A percentile compares a stretch with the other conserved stretches of the same genome.
These are phyloP conservation scores for Drosophila ananassae DNA, from an alignment of 1,140 invertebrate species.

Conservation along the genomic window DNA sequence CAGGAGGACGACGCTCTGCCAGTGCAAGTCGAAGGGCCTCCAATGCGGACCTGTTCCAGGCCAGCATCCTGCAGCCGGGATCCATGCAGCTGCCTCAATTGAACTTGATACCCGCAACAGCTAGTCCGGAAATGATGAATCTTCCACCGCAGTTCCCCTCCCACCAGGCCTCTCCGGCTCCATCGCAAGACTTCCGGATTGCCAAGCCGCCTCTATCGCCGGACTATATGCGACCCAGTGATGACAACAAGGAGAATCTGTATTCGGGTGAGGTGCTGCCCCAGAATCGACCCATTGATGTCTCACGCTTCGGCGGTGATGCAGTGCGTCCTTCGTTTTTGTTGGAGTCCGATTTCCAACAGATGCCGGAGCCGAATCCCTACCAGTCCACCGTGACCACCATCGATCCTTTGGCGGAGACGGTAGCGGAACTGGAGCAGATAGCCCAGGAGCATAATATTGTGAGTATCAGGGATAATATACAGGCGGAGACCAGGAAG, in stretches of 20 bases:
- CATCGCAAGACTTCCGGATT: conserved; percentile 63
- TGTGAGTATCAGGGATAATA: conserved; percentile 71
- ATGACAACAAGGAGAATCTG: conserved; percentile 57
- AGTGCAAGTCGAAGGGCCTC: conserved; percentile 75
- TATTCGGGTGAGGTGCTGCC: conserved; percentile 49
- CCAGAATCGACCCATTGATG: conserved; percentile 79
- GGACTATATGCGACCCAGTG: conserved; percentile 79
- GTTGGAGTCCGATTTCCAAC: conserved; percentile 53
- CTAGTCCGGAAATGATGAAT: conserved; percentile 44
- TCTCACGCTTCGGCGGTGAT: conserved; percentile 67
- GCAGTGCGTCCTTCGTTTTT: conserved; percentile 60
- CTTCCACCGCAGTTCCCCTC: conserved; percentile 51
- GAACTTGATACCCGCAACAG: conserved; percentile 74
- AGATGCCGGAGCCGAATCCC: conserved; percentile 26
- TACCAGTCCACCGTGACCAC: conserved; percentile 56
- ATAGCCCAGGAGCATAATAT: conserved; percentile 67
- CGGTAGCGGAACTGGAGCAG: conserved; percentile 66
- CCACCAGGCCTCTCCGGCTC: conserved; percentile 61
- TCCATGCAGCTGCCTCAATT: conserved; percentile 66
- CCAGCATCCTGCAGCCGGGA: conserved; percentile 54
- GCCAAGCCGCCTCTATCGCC: conserved; percentile 68
- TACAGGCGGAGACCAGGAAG: conserved; percentile 60
- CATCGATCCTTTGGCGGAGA: conserved; percentile 64
- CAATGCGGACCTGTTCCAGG: conserved; percentile 75
- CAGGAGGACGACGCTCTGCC: conserved; percentile 61